A percentile compares a stretch with the other conserved stretches of the same genome.
These are phyloP conservation scores for Abrostola triplasia DNA, from an alignment of 2,888 invertebrate species.

Conservation along the genomic window DNA sequence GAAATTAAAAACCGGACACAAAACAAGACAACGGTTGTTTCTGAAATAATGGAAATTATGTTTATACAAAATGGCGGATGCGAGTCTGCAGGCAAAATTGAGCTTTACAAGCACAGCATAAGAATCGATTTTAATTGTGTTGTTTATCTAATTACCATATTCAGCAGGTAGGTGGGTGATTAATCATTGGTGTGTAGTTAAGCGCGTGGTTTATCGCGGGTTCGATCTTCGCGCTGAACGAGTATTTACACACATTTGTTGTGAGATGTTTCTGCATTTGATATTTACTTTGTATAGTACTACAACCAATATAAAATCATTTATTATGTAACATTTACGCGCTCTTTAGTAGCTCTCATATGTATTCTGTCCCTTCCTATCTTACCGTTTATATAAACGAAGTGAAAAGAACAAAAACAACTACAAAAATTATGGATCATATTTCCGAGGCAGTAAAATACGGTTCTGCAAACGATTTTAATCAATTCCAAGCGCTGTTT, in stretches of 20 bases:
- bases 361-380: too few relatives aligned
- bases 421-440: too few relatives aligned
- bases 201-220: slow-evolving; percentile 2
- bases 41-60: slow-evolving; percentile 2
- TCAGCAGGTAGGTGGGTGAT: slow-evolving; percentile 3
- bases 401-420: too few relatives aligned
- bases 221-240: background rate
- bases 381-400: too few relatives aligned
- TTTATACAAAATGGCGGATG: slow-evolving; percentile 1
- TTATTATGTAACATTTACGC: too few relatives aligned
- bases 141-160: slow-evolving; percentile 5
- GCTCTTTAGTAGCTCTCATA: too few relatives aligned
- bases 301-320: too few relatives aligned
- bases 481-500: too few relatives aligned
- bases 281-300: too few relatives aligned
- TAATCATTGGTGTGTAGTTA: slow-evolving; percentile 6
- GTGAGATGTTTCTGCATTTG: too few relatives aligned
- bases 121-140: background rate
- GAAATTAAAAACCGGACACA: background rate
- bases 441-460: too few relatives aligned
- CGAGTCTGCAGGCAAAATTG: background rate
- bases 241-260: background rate
- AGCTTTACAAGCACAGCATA: background rate
- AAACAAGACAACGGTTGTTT: slow-evolving; percentile 1
- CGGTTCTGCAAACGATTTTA: too few relatives aligned